A percentile compares a stretch with the other conserved stretches of the same genome.
Evolutionary conservation across 2,888 invertebrate genomes (phyloP).

Genomic region (Lycophotia porphyrea): DNA sequence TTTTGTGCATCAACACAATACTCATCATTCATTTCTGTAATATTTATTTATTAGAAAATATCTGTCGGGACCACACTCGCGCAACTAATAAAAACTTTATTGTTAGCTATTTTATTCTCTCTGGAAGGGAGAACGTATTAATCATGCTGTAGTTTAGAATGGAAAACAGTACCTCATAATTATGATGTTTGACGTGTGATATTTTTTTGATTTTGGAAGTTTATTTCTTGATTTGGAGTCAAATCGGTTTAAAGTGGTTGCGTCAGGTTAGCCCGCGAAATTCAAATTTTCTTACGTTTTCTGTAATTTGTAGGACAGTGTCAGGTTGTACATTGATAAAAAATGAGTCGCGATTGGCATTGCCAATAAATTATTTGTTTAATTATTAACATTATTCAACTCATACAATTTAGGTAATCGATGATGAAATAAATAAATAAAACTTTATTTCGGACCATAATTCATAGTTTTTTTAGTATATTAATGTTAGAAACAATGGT

Average conservation of each 20-base stretch:
- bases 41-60: slow-evolving; percentile 52
- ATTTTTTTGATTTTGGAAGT: neutral
- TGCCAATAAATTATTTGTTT: neutral
- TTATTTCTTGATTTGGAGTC: neutral
- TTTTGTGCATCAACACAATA: slow-evolving; percentile 19
- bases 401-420: neutral
- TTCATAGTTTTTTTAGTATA: neutral
- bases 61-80: slow-evolving; percentile 22
- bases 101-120: slow-evolving; percentile 28
- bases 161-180: neutral
- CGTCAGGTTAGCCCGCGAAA: no score
- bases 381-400: neutral
- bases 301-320: no score
- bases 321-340: no score
- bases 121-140: slow-evolving; percentile 7
- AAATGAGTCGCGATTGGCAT: no score
- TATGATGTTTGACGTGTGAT: neutral
- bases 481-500: neutral
- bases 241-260: no score
- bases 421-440: neutral
- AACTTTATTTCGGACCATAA: neutral
- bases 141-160: slow-evolving; percentile 28
- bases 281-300: no score
- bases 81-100: slow-evolving; percentile 45
- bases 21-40: slow-evolving; percentile 13